These are phyloP conservation scores for Bhutanitis thaidina DNA, from an alignment of 2,888 invertebrate species.

Conservation along the genomic window DNA sequence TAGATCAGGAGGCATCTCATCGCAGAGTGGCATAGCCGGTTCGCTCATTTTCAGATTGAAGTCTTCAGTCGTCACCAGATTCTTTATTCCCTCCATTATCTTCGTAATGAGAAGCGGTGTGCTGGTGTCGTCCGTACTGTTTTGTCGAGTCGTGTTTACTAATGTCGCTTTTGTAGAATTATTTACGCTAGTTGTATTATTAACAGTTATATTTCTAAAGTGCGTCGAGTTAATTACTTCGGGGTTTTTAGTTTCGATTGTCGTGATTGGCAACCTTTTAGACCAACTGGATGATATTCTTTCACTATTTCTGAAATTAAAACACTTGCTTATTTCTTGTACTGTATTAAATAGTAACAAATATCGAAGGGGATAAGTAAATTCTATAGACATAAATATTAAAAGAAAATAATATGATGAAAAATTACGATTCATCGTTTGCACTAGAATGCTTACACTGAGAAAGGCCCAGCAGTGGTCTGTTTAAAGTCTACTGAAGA, in stretches of 20 bases:
- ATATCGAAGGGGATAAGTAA: too few species aligned
- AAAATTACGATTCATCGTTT: too few species aligned
- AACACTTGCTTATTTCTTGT: not conserved
- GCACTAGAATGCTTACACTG: too few species aligned
- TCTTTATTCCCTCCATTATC: conserved; percentile 50
- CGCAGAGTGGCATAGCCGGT: conserved; percentile 72
- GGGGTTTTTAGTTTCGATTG: conserved; percentile 33
- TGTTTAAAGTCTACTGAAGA: too few species aligned
- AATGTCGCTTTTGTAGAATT: conserved; percentile 25
- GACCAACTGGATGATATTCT: conserved; percentile 41
- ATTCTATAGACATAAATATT: too few species aligned
- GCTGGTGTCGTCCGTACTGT: conserved; percentile 34
- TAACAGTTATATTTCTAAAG: conserved; percentile 25
- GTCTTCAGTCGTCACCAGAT: conserved; percentile 48
- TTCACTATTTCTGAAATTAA: conserved; percentile 46
- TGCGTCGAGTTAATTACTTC: conserved; percentile 28
- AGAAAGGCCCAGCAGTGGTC: too few species aligned
- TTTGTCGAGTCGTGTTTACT: conserved; percentile 34
- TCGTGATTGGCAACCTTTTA: conserved; percentile 37
- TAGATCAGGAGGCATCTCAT: conserved; percentile 82
- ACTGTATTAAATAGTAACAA: too few species aligned
- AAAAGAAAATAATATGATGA: too few species aligned
- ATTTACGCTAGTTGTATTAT: conserved; percentile 22
- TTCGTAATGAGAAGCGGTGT: conserved; percentile 49
- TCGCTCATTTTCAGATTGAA: conserved; percentile 40